phyloP scores from a whole-genome alignment of 1,140 invertebrate species.

The Drosophila funebris region DNA sequence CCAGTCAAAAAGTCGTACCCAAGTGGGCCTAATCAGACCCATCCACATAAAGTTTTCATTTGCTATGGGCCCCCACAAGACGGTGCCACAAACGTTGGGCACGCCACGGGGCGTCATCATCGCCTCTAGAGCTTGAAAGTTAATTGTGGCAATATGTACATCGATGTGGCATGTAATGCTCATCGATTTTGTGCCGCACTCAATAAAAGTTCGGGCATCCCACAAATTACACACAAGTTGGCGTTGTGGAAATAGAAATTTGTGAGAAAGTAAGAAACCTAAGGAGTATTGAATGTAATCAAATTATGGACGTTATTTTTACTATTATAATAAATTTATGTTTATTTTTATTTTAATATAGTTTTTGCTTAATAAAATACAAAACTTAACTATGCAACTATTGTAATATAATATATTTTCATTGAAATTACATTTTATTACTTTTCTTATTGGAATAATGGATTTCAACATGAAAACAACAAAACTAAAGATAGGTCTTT shows the following conservation, averaged over 20 bases:
- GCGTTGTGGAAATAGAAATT: not conserved
- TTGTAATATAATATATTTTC: too few relatives aligned
- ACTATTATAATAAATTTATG: too few relatives aligned
- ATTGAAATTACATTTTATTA: too few relatives aligned
- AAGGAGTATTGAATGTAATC: too few relatives aligned
- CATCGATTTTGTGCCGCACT: conserved; percentile 14
- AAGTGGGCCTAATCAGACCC: conserved; percentile 51
- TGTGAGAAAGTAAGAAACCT: too few relatives aligned
- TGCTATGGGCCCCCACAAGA: conserved; percentile 29
- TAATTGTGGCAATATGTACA: conserved; percentile 57
- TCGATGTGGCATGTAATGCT: conserved; percentile 39
- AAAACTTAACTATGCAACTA: too few relatives aligned
- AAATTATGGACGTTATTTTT: too few relatives aligned
- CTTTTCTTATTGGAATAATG: too few relatives aligned
- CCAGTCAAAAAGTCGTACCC: conserved; percentile 17
- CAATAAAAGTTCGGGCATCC: not conserved
- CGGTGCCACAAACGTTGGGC: conserved; percentile 15
- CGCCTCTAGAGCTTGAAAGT: conserved; percentile 60
- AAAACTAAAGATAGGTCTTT: too few relatives aligned
- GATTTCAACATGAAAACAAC: too few relatives aligned
- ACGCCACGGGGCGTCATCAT: conserved; percentile 42
- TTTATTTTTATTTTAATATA: too few relatives aligned
- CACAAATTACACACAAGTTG: not conserved
- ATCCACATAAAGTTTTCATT: conserved; percentile 41
- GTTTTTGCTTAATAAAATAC: too few relatives aligned